A percentile compares a stretch with the other conserved stretches of the same genome.
Conservation (phyloP, 2,888 invertebrate species). For the Tineola bisselliella region DNA sequence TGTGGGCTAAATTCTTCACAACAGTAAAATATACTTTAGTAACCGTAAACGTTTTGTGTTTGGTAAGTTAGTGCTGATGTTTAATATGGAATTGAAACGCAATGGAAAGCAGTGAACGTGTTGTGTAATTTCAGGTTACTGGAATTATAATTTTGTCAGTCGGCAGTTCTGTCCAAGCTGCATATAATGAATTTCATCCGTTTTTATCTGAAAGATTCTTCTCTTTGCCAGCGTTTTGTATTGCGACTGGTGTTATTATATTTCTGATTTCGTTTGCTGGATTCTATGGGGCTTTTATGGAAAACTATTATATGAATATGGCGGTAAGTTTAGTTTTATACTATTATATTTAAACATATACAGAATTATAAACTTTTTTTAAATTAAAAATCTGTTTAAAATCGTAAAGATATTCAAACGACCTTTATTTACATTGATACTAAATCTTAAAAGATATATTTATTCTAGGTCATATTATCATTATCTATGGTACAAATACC, state of each 20-base stretch:
- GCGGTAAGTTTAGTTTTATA: conserved; percentile 62
- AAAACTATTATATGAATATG: conserved; percentile 83
- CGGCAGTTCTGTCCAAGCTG: conserved; percentile 74
- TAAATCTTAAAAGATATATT: not conserved
- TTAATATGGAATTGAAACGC: not conserved
- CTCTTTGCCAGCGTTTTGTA: conserved; percentile 77
- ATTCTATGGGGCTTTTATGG: conserved; percentile 87
- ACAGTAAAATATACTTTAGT: conserved; percentile 55
- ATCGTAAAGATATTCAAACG: no score
- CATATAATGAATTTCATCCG: conserved; percentile 72
- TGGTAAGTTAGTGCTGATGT: conserved; percentile 39
- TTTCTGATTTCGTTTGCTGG: conserved; percentile 86
- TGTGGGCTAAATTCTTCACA: conserved; percentile 55
- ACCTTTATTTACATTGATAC: no score
- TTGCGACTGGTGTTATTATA: conserved; percentile 76
- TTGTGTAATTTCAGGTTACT: conserved; percentile 71
- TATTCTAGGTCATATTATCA: not conserved
- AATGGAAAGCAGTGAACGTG: not conserved
- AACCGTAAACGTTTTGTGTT: conserved; percentile 47
- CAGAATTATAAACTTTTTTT: no score
- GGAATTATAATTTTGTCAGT: conserved; percentile 81
- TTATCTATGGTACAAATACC: not conserved
- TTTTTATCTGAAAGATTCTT: conserved; percentile 76
- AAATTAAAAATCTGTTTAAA: no score
- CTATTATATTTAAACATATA: no score